phyloP scores from a whole-genome alignment of 2,113 vertebrate species.

The Polypterus senegalus region DNA sequence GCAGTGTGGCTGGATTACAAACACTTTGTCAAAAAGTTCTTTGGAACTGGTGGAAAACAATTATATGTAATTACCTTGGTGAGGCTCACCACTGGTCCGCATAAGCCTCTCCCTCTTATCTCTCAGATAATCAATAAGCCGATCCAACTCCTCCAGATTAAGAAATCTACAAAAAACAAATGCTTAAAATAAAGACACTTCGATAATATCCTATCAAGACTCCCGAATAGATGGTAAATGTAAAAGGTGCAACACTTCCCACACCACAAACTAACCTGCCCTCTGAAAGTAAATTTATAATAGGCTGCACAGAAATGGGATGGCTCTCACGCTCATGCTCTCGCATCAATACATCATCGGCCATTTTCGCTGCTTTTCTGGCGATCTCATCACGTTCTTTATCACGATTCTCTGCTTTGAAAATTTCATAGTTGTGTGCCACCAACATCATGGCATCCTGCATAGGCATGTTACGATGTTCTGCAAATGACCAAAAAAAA shows the following conservation, averaged over 20 bases:
- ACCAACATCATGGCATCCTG: constrained; percentile 93
- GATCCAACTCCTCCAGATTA: constrained; percentile 75
- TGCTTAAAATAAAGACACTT: no score
- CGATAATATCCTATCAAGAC: no score
- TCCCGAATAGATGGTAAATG: no score
- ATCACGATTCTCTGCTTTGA: constrained; percentile 78
- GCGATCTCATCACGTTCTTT: constrained; percentile 88
- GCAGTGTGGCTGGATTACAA: no score
- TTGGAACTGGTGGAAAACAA: constrained; percentile 16
- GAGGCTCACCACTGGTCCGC: constrained; percentile 52
- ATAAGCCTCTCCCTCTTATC: constrained; percentile 75
- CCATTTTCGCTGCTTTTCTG: constrained; percentile 92
- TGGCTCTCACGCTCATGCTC: constrained; percentile 67
- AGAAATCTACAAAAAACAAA: constrained; percentile 56
- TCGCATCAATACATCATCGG: constrained; percentile 76
- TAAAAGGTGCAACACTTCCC: no score
- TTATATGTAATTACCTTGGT: constrained; percentile 54
- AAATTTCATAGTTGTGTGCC: constrained; percentile 79
- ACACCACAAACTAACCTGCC: constrained; percentile 38
- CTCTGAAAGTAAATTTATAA: constrained; percentile 49
- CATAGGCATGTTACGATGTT: constrained; percentile 96
- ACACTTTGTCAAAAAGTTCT: no score
- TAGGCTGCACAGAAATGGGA: constrained; percentile 42
- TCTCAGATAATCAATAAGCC: constrained; percentile 75
- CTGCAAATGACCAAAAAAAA: constrained; percentile 32